Conservation (phyloP, 2,797 vertebrate species). For the Rhabdophis nuchalis region DNA sequence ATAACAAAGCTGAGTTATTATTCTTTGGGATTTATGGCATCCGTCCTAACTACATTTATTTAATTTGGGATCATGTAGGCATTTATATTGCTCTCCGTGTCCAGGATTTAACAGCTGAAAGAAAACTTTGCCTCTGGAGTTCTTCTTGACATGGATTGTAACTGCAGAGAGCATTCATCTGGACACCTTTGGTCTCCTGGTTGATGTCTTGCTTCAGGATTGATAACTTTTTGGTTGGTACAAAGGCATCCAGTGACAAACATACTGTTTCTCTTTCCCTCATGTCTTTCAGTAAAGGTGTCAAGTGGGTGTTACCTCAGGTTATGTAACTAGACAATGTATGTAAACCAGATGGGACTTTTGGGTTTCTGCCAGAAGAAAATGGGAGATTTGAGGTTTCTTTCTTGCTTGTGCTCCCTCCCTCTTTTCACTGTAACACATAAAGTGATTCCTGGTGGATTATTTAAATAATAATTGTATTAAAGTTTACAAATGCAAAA, state of each 20-base stretch:
- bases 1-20: conserved; percentile 44
- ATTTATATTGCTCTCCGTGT: conserved; percentile 47
- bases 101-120: conserved; percentile 40
- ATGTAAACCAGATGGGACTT: rapidly evolving
- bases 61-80: conserved; percentile 46
- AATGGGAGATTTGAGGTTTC: rapidly evolving
- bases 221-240: conserved; percentile 24
- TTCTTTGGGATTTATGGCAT: conserved; percentile 31
- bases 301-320: conserved; percentile 2
- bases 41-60: conserved; percentile 47
- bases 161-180: conserved; percentile 1
- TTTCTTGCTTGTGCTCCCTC: not conserved
- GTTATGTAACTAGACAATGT: not conserved
- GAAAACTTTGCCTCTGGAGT: conserved; percentile 32
- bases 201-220: not conserved
- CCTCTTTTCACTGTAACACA: rapidly evolving
- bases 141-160: not conserved
- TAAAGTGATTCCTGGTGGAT: not conserved
- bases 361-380: not conserved
- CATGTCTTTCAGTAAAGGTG: rapidly evolving
- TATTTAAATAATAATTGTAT: not conserved
- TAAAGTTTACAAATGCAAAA: not conserved
- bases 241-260: not conserved
- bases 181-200: conserved; percentile 20
- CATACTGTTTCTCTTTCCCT: not conserved